Evolutionary conservation across 92 coral and sea anemone genomes (phyloP).

Genomic region (Palythoa grandis): DNA sequence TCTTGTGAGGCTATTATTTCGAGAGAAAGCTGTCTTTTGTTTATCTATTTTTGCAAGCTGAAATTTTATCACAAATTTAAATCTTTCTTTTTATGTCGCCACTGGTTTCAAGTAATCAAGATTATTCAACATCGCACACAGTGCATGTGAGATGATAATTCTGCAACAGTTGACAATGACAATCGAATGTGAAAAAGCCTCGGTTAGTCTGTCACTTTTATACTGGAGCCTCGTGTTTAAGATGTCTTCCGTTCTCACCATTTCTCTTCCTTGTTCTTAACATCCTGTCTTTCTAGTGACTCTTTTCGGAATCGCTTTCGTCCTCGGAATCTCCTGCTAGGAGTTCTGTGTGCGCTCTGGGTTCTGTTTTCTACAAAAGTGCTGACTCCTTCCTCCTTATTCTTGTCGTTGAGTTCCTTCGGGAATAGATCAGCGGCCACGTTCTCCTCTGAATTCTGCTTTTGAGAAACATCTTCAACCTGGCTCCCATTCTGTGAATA

Average conservation of each 20-base stretch:
- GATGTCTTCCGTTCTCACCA: background rate
- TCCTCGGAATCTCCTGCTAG: slow-evolving; percentile 32
- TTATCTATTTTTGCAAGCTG: no score
- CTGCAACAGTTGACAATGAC: background rate
- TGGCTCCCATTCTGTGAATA: background rate
- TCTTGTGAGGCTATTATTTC: no score
- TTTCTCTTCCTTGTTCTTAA: slow-evolving; percentile 24
- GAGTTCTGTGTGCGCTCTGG: background rate
- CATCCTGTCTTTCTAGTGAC: slow-evolving; percentile 15
- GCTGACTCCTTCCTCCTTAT: background rate
- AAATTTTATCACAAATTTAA: no score
- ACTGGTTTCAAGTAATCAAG: no score
- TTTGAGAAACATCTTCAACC: background rate
- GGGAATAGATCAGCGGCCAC: background rate
- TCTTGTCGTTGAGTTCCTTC: slow-evolving; percentile 14
- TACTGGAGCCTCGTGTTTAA: background rate
- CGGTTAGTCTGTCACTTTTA: no score
- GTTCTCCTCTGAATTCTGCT: background rate
- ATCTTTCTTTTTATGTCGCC: no score
- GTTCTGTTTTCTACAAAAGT: background rate
- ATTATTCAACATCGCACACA: no score
- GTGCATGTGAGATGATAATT: no score
- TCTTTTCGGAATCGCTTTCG: slow-evolving; percentile 26
- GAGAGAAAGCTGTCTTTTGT: no score
- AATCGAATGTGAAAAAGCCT: background rate